Conservation (phyloP, 2,888 invertebrate species). For the Micoletzkya japonica region DNA sequence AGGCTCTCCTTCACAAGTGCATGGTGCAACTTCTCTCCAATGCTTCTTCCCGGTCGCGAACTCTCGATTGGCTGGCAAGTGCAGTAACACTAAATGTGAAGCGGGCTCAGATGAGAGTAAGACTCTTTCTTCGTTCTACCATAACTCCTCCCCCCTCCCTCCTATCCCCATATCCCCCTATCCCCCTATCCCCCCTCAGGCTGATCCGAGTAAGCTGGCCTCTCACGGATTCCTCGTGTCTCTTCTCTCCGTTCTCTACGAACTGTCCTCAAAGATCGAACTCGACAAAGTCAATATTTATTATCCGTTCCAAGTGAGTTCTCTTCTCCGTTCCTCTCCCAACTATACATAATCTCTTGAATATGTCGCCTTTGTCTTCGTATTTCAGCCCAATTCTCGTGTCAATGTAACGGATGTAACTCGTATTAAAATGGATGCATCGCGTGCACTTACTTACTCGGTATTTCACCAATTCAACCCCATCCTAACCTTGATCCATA, state of each 20-base stretch:
- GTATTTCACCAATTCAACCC: not conserved
- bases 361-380: not conserved
- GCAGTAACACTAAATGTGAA: conserved; percentile 82
- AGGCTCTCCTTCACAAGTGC: conserved; percentile 78
- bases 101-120: conserved; percentile 79
- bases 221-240: conserved; percentile 96
- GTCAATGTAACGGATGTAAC: conserved; percentile 70
- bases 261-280: conserved; percentile 83
- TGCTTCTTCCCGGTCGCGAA: conserved; percentile 77
- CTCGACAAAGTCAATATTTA: conserved; percentile 79
- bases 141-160: too few species aligned
- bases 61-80: conserved; percentile 79
- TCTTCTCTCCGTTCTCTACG: conserved; percentile 84
- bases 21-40: conserved; percentile 83
- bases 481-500: not conserved
- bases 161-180: not conserved
- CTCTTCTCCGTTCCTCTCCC: not conserved
- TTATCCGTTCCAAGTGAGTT: conserved; percentile 78
- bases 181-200: conserved; percentile 64
- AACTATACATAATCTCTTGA: not conserved
- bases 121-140: not conserved
- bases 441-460: conserved; percentile 9
- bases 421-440: conserved; percentile 76
- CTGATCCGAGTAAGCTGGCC: conserved; percentile 82
- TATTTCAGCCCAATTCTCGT: conserved; percentile 66